phyloP scores from a whole-genome alignment of 2,888 invertebrate species.

The Lymantria monacha region DNA sequence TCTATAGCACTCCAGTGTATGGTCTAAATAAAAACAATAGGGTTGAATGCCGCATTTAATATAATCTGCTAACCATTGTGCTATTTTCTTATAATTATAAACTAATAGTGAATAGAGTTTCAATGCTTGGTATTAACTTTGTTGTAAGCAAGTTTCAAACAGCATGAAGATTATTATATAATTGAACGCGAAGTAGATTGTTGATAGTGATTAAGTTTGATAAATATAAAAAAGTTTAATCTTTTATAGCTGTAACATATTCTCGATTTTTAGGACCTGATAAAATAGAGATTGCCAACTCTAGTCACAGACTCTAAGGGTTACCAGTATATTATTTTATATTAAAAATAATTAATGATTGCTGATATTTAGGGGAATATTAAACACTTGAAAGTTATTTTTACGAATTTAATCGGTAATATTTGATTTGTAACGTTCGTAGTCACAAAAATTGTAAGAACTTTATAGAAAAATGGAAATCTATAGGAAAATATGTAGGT shows the following conservation, averaged over 20 bases:
- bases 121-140: not conserved
- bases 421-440: no score
- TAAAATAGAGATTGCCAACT: no score
- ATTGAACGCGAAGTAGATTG: not conserved
- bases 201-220: not conserved
- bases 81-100: conserved; percentile 32
- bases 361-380: no score
- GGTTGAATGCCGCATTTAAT: conserved; percentile 39
- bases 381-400: no score
- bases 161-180: not conserved
- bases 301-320: no score
- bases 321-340: no score
- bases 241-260: no score
- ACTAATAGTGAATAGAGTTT: not conserved
- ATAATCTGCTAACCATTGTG: conserved; percentile 45
- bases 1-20: conserved; percentile 26
- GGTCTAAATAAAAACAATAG: conserved; percentile 36
- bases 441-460: no score
- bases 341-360: no score
- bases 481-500: no score
- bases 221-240: not conserved
- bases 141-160: not conserved
- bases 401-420: no score
- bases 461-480: no score
- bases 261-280: not conserved